Conservation (phyloP, 2,888 invertebrate genomes). For the Periphyllus acericola region DNA sequence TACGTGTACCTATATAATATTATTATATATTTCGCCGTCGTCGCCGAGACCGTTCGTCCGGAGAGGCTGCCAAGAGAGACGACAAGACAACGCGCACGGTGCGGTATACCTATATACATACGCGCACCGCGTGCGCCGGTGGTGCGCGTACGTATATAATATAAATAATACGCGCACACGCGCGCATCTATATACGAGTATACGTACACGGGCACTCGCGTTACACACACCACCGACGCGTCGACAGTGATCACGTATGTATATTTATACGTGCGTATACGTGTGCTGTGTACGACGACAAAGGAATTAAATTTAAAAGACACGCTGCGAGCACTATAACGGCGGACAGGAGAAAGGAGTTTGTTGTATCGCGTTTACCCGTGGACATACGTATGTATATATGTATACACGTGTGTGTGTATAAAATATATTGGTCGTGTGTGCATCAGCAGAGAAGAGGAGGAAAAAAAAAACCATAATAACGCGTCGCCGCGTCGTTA, state of each 20-base stretch:
- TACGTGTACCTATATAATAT: background rate
- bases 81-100: conserved; percentile 34
- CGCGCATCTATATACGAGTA: background rate
- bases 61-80: conserved; percentile 46
- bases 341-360: conserved; percentile 43
- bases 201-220: background rate
- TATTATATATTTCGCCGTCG: conserved; percentile 24
- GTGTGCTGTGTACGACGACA: conserved; percentile 35
- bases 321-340: conserved; percentile 2
- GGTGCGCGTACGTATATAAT: background rate
- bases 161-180: background rate
- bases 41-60: background rate
- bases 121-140: background rate
- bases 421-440: conserved; percentile 11
- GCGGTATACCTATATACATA: background rate
- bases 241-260: background rate
- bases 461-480: background rate
- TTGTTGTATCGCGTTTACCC: background rate
- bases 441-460: conserved; percentile 8
- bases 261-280: background rate
- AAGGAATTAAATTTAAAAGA: conserved; percentile 52
- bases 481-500: conserved; percentile 21
- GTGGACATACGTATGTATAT: background rate
- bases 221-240: background rate
- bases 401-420: background rate